phyloP scores from a whole-genome alignment of 2,888 invertebrate genomes.

The Dolomedes plantarius region DNA sequence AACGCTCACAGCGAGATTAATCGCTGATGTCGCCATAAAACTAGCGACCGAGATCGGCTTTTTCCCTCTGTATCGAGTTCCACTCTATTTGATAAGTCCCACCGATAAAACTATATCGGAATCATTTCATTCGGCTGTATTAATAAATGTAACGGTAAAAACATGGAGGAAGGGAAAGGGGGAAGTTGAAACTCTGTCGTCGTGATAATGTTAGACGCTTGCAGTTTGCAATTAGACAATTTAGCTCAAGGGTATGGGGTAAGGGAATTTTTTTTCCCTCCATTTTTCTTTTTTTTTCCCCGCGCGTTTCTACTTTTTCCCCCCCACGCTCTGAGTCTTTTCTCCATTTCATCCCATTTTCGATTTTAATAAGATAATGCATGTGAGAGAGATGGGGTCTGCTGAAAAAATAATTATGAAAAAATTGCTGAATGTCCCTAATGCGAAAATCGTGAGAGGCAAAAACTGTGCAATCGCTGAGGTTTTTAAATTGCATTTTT shows the following conservation, averaged over 20 bases:
- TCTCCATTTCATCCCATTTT: constrained; percentile 36
- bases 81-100: constrained; percentile 51
- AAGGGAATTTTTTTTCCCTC: neutral
- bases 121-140: constrained; percentile 62
- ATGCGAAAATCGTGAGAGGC: constrained; percentile 46
- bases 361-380: constrained; percentile 70
- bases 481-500: constrained; percentile 66
- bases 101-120: constrained; percentile 60
- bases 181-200: constrained; percentile 31
- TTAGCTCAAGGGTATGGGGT: constrained; percentile 34
- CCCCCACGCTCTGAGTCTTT: neutral
- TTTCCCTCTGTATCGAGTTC: constrained; percentile 46
- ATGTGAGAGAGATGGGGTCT: constrained; percentile 40
- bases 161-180: neutral
- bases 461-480: constrained; percentile 27
- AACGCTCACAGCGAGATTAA: constrained; percentile 34
- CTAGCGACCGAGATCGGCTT: constrained; percentile 5
- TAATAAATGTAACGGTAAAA: constrained; percentile 39
- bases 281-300: constrained; percentile 15
- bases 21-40: constrained; percentile 62
- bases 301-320: neutral
- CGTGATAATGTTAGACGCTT: constrained; percentile 56
- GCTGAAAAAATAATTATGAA: constrained; percentile 17
- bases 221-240: constrained; percentile 63
- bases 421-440: constrained; percentile 42